Evolutionary conservation across 2,113 vertebrate species (phyloP), one percentile per base, ranked within the genome.

Genomic region (Rhinogobius similis): DNA sequence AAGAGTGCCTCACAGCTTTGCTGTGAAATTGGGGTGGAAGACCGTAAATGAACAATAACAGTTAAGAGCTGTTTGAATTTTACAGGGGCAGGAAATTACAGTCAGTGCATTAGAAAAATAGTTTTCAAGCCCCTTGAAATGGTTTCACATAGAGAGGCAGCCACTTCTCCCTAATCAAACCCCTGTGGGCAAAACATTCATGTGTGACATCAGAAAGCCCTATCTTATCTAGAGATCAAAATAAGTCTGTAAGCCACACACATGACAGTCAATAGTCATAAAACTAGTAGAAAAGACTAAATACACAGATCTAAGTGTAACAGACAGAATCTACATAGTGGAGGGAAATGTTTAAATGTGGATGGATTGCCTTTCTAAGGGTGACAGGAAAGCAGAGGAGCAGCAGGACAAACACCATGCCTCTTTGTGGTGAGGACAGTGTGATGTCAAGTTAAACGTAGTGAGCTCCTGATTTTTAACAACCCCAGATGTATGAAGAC

Each of bases 21-120:
- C 90, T 88, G 90, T 71, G 75, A 77, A 62, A 67, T 44, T 61
- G 73, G 73, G 86, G 80, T 78, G 90, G 91, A 92, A 92, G 92
- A 92, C 92, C 80, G 67, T 85, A 87, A 79, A 64, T 62, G 27
- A 87, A 72, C 69, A 66, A 79, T 78, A 86, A 83, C 77, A 67
- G 64, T 79, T 61, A 82, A 82, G 74, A 76, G 81, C 72, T 6
- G 72, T 67, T 61, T 65, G 1, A 2, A 65, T 77, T 73, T 82
- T 78, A 65, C 73, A 77, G 76, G 79, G 80, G 75, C 65, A 20
- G 0, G 55, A 48, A 48, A 52, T 76, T 75, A 81, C 39, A 50
- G 46, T 50, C 88, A 91, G 90, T 90, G 89, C 90, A 90, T 83
- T 70, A 62, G 24, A 52, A 63, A 73, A 72, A 84, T 43, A 70